Percentiles rank a stretch among this genome's conserved stretches.
Conservation (phyloP, 2,113 vertebrate species). For the Bothrops jararaca region DNA sequence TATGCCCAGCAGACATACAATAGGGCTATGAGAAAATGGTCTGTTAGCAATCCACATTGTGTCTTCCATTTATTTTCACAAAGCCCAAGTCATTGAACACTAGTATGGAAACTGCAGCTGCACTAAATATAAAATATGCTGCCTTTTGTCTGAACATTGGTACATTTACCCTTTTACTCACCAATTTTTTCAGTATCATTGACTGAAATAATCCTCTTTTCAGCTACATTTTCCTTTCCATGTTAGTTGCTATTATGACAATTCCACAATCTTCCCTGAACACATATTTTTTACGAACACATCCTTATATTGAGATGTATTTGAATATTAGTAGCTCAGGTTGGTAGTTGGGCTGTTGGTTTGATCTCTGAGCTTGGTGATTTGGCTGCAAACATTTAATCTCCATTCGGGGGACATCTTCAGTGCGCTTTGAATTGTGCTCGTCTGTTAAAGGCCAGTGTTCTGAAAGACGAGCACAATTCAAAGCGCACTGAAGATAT, state of each 20-base stretch:
- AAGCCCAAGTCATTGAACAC: not conserved
- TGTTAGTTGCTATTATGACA: conserved; percentile 3
- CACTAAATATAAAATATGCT: not conserved
- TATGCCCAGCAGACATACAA: not conserved
- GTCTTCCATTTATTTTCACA: too few species aligned
- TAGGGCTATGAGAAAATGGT: not conserved
- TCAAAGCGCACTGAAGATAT: too few species aligned
- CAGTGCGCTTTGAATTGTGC: too few species aligned
- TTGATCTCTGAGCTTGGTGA: too few species aligned
- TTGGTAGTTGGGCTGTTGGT: too few species aligned
- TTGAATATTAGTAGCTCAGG: too few species aligned
- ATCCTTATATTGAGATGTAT: too few species aligned
- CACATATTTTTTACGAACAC: conserved; percentile 30
- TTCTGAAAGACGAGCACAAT: too few species aligned
- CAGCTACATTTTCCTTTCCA: conserved; percentile 3
- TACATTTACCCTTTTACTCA: not conserved
- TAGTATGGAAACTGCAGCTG: not conserved
- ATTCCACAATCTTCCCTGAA: not conserved
- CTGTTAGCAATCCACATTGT: not conserved
- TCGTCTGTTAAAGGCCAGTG: too few species aligned
- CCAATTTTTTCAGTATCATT: not conserved
- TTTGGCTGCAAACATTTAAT: too few species aligned
- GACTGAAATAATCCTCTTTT: not conserved
- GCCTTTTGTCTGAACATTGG: not conserved
- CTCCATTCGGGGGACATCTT: too few species aligned